Percentiles rank a stretch among this genome's conserved stretches.
Conservation (phyloP, 2,113 vertebrate species). For the Morphnarchus princeps region DNA sequence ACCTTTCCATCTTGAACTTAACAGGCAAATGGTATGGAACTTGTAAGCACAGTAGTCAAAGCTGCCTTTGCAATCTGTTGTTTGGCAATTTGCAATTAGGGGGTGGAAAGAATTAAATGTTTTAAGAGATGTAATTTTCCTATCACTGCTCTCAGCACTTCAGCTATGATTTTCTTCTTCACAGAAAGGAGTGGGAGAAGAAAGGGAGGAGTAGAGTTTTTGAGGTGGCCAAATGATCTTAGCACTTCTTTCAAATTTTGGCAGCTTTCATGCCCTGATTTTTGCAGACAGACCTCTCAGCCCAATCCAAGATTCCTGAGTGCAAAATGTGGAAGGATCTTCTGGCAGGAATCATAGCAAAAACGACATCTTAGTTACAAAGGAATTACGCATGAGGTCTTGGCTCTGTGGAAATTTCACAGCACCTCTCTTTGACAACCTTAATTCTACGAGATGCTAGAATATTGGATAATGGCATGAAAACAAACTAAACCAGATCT, state of each 20-base stretch:
- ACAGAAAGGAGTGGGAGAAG: neutral
- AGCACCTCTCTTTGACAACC: neutral
- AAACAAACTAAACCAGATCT: neutral
- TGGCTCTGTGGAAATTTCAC: neutral
- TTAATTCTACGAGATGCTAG: neutral
- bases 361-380: neutral
- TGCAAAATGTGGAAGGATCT: neutral
- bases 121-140: neutral
- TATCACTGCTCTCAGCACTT: neutral
- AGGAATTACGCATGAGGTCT: neutral
- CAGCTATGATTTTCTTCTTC: neutral
- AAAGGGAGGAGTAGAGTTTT: neutral
- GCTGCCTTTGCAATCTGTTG: slow-evolving; percentile 46
- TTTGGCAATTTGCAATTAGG: slow-evolving; percentile 45
- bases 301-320: neutral
- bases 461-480: neutral
- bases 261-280: neutral
- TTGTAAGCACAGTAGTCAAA: slow-evolving; percentile 40
- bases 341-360: neutral
- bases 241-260: slow-evolving; percentile 5
- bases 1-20: slow-evolving; percentile 32
- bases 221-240: slow-evolving; percentile 3
- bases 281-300: neutral
- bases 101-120: slow-evolving; percentile 4
- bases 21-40: slow-evolving; percentile 23